Conservation (phyloP, 2,797 vertebrate species). For the Crax fasciolata region DNA sequence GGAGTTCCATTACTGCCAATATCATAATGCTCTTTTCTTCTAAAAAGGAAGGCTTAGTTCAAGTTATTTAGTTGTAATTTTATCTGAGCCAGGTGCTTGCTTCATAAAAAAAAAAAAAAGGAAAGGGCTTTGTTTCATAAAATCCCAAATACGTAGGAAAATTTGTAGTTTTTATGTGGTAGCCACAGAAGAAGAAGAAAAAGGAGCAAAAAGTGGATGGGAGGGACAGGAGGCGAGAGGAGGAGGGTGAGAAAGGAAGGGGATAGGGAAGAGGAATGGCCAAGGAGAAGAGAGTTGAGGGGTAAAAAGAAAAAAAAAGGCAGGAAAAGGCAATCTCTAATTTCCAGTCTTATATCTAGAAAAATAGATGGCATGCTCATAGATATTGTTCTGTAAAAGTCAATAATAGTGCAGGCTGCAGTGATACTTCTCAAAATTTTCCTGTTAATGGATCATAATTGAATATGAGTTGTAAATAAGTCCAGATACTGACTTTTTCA, state of each 20-base stretch:
- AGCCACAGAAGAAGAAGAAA: not conserved
- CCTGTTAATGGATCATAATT: not conserved
- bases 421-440: not conserved
- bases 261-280: not conserved
- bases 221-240: not conserved
- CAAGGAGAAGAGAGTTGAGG: not conserved
- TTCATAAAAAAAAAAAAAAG: not conserved
- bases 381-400: not conserved
- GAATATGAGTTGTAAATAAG: not conserved
- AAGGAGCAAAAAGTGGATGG: not conserved
- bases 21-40: not conserved
- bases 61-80: not conserved
- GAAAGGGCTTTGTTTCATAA: not conserved
- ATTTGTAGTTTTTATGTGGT: not conserved
- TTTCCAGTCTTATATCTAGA: not conserved
- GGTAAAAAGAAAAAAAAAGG: not conserved
- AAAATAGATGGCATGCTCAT: not conserved
- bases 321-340: not conserved
- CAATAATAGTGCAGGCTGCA: not conserved
- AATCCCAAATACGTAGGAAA: not conserved
- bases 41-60: not conserved
- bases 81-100: not conserved
- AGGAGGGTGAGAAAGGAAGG: not conserved
- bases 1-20: not conserved
- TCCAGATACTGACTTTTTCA: not conserved